Conservation (phyloP, 2,797 vertebrate genomes). For the Mormyrus proboscirostris region DNA sequence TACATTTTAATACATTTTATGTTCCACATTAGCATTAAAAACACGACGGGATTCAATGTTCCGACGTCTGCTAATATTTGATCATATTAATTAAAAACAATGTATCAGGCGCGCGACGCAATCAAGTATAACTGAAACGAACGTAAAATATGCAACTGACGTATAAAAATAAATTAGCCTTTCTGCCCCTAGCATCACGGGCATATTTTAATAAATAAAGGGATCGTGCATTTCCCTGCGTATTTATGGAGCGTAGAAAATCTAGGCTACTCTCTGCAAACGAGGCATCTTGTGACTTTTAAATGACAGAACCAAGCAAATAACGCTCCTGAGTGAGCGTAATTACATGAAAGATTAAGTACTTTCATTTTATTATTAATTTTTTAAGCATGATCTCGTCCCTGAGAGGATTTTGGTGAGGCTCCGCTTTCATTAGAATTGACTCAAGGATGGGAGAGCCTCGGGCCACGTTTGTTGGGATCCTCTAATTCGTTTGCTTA, state of each 20-base stretch:
- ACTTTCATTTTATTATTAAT: slow-evolving; percentile 43
- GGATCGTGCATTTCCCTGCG: not conserved
- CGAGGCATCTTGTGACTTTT: slow-evolving; percentile 7
- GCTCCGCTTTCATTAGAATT: slow-evolving; percentile 25
- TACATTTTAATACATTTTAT: not conserved
- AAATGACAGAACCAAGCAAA: slow-evolving; percentile 17
- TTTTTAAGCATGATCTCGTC: slow-evolving; percentile 40
- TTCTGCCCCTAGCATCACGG: slow-evolving; percentile 13
- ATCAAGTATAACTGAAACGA: slow-evolving; percentile 8
- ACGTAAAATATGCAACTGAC: slow-evolving; percentile 5
- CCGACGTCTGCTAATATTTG: slow-evolving; percentile 1
- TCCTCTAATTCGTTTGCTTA: slow-evolving; percentile 60
- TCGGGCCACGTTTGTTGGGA: slow-evolving; percentile 49
- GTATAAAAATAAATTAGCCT: slow-evolving; percentile 12
- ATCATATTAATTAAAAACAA: slow-evolving; percentile 6
- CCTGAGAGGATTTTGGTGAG: slow-evolving; percentile 37
- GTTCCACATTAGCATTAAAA: not conserved
- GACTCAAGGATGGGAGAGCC: slow-evolving; percentile 39
- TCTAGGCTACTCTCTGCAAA: slow-evolving; percentile 12
- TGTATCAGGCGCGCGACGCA: not conserved
- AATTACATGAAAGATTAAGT: slow-evolving; percentile 41
- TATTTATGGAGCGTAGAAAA: slow-evolving; percentile 12
- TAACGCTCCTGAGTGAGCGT: slow-evolving; percentile 16
- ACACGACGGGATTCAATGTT: not conserved
- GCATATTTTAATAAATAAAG: slow-evolving; percentile 18